phyloP scores from a whole-genome alignment of 53 echinoderm and acorn worm genomes.

The Echinarachnius parma region DNA sequence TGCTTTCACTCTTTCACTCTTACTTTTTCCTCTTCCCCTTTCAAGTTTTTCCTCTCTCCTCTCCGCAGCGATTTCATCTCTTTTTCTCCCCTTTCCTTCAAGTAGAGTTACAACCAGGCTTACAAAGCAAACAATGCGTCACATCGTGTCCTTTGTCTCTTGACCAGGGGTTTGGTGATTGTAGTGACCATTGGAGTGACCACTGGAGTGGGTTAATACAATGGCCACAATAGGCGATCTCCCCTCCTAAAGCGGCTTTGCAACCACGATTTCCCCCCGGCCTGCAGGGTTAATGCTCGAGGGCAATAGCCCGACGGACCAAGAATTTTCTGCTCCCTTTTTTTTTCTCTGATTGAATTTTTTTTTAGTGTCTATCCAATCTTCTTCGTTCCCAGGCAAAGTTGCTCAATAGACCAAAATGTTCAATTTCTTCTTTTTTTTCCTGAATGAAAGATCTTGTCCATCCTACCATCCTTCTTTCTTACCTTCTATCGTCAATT shows the following conservation, averaged over 20 bases:
- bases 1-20: not conserved
- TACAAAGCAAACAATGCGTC: slow-evolving; percentile 42
- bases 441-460: not conserved
- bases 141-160: slow-evolving; percentile 51
- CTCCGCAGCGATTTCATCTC: slow-evolving; percentile 4
- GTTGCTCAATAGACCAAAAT: no score
- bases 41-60: not conserved
- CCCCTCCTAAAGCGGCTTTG: slow-evolving; percentile 42
- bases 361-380: not conserved
- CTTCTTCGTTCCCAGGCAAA: not conserved
- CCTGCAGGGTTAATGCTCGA: slow-evolving; percentile 30
- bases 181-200: slow-evolving; percentile 30
- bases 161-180: slow-evolving; percentile 44
- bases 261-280: slow-evolving; percentile 10
- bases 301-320: not conserved
- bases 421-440: not conserved
- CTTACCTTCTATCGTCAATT: not conserved
- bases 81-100: slow-evolving; percentile 6
- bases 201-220: no score
- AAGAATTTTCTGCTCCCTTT: not conserved
- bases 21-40: not conserved
- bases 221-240: slow-evolving; percentile 42
- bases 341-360: not conserved
- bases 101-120: slow-evolving; percentile 30
- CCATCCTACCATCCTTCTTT: not conserved